Percentiles rank a stretch among this genome's conserved stretches.
Conservation (phyloP, 2,113 vertebrate species). For the Scortum barcoo region DNA sequence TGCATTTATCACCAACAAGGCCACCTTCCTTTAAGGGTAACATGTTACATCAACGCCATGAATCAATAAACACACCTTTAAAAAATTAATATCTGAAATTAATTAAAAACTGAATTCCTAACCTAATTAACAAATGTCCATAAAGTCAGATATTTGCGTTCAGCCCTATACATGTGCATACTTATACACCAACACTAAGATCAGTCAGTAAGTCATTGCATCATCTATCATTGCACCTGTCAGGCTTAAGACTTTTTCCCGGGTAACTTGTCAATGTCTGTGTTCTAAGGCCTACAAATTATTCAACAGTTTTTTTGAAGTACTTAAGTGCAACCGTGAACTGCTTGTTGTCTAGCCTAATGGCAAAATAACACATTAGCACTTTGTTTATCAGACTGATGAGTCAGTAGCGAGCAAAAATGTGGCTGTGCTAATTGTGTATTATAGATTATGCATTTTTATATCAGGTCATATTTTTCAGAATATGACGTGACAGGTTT, state of each 20-base stretch:
- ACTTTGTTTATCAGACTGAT: slow-evolving; percentile 44
- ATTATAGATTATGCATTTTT: slow-evolving; percentile 24
- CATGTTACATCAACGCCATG: too few relatives aligned
- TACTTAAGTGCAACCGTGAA: slow-evolving; percentile 22
- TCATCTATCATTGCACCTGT: neutral
- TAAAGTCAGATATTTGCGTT: too few relatives aligned
- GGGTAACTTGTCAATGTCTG: slow-evolving; percentile 4
- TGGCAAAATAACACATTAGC: slow-evolving; percentile 43
- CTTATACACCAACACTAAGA: neutral
- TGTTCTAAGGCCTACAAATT: slow-evolving; percentile 14
- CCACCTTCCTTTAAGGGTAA: too few relatives aligned
- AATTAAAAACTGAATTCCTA: too few relatives aligned
- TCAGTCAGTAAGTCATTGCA: neutral
- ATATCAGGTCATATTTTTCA: slow-evolving; percentile 14
- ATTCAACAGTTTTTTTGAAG: slow-evolving; percentile 5
- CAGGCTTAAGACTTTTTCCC: neutral
- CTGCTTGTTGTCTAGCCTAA: neutral
- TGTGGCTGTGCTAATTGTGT: slow-evolving; percentile 10
- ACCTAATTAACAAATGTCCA: too few relatives aligned
- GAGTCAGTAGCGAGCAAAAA: slow-evolving; percentile 31
- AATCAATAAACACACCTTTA: too few relatives aligned
- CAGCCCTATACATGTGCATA: neutral
- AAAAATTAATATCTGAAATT: too few relatives aligned
- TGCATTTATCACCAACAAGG: too few relatives aligned
- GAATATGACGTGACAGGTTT: neutral